phyloP scores from a whole-genome alignment of 2,888 invertebrate genomes.

The Tipula unca region DNA sequence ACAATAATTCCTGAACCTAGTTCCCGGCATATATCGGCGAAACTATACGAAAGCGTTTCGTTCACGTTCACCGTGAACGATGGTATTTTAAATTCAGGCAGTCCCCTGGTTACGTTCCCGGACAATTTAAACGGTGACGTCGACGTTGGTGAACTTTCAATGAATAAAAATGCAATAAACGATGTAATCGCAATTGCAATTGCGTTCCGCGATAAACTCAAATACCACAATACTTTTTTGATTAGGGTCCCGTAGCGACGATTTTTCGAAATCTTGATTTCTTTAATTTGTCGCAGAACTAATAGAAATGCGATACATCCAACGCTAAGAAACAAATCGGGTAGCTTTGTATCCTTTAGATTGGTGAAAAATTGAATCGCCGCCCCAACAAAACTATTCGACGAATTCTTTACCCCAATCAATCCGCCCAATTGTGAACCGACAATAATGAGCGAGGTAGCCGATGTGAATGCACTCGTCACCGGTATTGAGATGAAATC shows the following conservation, averaged over 20 bases:
- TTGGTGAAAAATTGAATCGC: constrained; percentile 44
- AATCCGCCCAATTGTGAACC: constrained; percentile 65
- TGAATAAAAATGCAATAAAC: constrained; percentile 48
- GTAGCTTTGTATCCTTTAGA: constrained; percentile 45
- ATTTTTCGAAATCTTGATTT: not conserved
- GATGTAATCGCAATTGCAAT: constrained; percentile 60
- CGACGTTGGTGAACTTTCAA: constrained; percentile 34
- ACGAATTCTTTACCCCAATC: constrained; percentile 58
- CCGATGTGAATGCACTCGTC: constrained; percentile 76
- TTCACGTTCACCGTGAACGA: constrained; percentile 53
- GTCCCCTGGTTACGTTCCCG: constrained; percentile 55
- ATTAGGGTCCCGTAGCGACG: constrained; percentile 35
- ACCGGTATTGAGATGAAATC: constrained; percentile 78
- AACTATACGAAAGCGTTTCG: constrained; percentile 46
- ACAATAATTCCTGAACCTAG: constrained; percentile 71
- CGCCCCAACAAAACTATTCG: constrained; percentile 58
- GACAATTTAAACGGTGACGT: constrained; percentile 56
- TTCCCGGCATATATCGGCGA: constrained; percentile 57
- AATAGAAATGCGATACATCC: constrained; percentile 57
- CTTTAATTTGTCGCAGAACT: constrained; percentile 45
- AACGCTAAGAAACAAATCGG: constrained; percentile 59
- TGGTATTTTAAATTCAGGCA: constrained; percentile 61
- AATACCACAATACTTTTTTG: constrained; percentile 57
- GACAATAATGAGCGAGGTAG: constrained; percentile 70
- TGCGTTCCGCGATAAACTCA: constrained; percentile 72